Base-by-base conservation (phyloP, 2,797 vertebrate genomes). In the Poeciliopsis infans region DNA sequence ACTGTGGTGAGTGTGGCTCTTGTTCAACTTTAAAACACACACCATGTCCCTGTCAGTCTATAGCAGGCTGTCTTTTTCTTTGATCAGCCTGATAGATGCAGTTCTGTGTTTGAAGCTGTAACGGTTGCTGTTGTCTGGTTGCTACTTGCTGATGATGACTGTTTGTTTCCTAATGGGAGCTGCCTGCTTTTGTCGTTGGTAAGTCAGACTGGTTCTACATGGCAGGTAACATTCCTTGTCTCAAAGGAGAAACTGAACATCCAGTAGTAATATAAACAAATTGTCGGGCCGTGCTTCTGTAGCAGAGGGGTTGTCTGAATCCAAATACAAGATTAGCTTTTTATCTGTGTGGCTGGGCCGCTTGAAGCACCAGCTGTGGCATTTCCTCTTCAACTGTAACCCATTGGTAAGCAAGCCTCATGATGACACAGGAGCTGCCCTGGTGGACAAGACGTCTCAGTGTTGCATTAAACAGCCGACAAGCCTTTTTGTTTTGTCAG, bases 151-250 rank as follows among this genome's bases (percentile, higher is more conserved):
- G 31, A 55, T 10, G 5, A 80, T 59, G 31, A 31, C 31, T 31
- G 76, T 74, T 15, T 4, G 39, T 51, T 75, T 15, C 11, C 10
- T 1, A 31, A 28, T 15, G 13, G 31, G n/a, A 69, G 41, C 70
- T 70, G 16, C 46, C 76, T n/a, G 10, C 31, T 51, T 28, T 39
- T 25, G 75, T 36, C n/a, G 6, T 1, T 49, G 70, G 79, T 49
- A 76, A 82, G 59, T 79, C 33, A 7, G 77, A 75, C 89, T 68
- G 83, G 93, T 92, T 90, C 8, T 36, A 81, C 92, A 20, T 43
- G 89, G 78, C 46, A 5, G 74, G 91, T 80, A 74, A 73, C 89
- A 92, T 93, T 91, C 93, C 86, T 75, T 7, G 79, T 69, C 79
- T 68, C 7, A 59, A 31, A 6, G 41, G 28, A 7, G 15, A 72